phyloP scores from a whole-genome alignment of 1,140 invertebrate genomes.

The Zaprionus ornatus region DNA sequence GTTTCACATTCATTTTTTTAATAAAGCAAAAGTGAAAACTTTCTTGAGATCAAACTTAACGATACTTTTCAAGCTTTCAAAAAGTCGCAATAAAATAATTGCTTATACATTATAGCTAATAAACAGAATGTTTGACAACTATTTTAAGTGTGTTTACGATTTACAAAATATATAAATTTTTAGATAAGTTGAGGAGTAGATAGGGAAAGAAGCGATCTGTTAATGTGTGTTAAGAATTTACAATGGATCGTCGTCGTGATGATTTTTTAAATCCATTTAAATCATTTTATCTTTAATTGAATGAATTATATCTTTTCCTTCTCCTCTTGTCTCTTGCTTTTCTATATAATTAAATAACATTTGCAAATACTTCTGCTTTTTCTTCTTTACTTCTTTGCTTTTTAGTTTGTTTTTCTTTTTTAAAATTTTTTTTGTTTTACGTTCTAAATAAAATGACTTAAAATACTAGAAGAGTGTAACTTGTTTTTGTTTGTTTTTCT shows the following conservation, averaged over 20 bases:
- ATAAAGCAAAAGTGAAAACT: conserved; percentile 76
- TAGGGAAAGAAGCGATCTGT: conserved; percentile 1
- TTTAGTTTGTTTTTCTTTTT: conserved; percentile 43
- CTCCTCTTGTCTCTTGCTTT: conserved; percentile 45
- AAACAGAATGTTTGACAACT: conserved; percentile 26
- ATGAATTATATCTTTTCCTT: conserved; percentile 16
- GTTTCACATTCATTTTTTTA: conserved; percentile 61
- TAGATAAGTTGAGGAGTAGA: conserved; percentile 17
- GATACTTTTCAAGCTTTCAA: conserved; percentile 75
- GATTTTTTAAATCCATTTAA: conserved; percentile 6
- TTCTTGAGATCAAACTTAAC: conserved; percentile 82
- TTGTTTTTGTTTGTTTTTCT: conserved; percentile 61
- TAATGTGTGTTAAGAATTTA: conserved; percentile 38
- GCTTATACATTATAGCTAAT: conserved; percentile 18
- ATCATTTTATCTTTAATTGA: conserved; percentile 29
- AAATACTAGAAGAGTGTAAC: conserved; percentile 81
- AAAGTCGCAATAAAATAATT: conserved; percentile 41
- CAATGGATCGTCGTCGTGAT: conserved; percentile 30
- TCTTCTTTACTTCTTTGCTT: conserved; percentile 36
- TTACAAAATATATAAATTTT: conserved; percentile 47
- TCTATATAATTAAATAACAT: conserved; percentile 66
- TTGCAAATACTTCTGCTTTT: conserved; percentile 47
- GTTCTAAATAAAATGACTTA: conserved; percentile 79
- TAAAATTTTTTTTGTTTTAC: conserved; percentile 40
- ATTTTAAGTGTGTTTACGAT: conserved; percentile 27